Percentiles rank a stretch among this genome's conserved stretches.
phyloP scores from a whole-genome alignment of 2,797 vertebrate genomes.

The Thunnus albacares region DNA sequence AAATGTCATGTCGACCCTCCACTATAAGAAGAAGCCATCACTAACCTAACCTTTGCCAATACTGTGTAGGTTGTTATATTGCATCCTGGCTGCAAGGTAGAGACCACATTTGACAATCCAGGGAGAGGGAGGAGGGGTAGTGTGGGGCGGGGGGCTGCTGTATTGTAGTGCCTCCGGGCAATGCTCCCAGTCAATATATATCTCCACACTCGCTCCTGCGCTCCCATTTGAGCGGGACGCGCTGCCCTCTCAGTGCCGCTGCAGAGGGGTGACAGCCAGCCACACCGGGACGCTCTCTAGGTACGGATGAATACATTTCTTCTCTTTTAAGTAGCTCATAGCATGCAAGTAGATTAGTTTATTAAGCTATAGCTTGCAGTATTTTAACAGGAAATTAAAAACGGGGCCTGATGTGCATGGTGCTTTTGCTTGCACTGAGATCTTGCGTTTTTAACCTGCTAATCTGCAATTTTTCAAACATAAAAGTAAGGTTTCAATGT shows the following conservation, averaged over 20 bases:
- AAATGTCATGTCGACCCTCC: background rate
- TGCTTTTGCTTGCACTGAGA: background rate
- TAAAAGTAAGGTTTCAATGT: background rate
- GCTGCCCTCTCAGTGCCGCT: constrained; percentile 72
- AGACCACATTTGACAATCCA: constrained; percentile 77
- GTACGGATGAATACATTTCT: constrained; percentile 63
- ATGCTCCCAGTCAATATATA: constrained; percentile 95
- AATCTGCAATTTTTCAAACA: background rate
- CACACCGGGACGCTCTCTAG: constrained; percentile 74
- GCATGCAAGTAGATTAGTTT: constrained; percentile 22
- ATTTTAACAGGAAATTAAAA: background rate
- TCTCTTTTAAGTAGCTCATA: constrained; percentile 23
- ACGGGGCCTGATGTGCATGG: constrained; percentile 21
- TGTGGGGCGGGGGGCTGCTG: constrained; percentile 71
- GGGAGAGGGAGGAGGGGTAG: constrained; percentile 57
- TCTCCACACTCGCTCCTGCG: constrained; percentile 82
- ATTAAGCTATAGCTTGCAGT: background rate
- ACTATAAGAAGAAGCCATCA: constrained; percentile 27
- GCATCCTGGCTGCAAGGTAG: constrained; percentile 78
- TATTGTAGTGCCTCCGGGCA: constrained; percentile 91
- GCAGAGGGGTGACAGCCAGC: constrained; percentile 72
- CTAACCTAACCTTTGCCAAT: constrained; percentile 59
- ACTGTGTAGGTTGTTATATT: constrained; percentile 71
- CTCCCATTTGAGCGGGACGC: constrained; percentile 82
- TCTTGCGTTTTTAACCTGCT: background rate